Evolutionary conservation across 1,140 invertebrate species (phyloP), one percentile per base, ranked within the genome.

Genomic region (Lasaia peninsularis): DNA sequence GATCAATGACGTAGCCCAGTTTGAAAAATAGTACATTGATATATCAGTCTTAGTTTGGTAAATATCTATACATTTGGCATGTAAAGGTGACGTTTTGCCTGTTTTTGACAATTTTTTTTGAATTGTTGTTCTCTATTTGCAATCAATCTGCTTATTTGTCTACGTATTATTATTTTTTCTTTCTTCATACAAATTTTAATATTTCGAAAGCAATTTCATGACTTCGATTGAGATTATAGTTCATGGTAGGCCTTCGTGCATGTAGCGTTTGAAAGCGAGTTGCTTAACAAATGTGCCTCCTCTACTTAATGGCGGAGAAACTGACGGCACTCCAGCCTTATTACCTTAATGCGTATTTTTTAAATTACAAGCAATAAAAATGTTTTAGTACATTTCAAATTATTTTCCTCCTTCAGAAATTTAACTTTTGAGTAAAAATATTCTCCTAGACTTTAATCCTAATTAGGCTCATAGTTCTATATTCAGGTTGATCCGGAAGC

Each of bases 251-350:
- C 24, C 24, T 28, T 7, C 24, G 4, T 28, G 16, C 37, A 40
- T 18, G 7, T 31, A 32, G 31, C 8, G 49, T 16, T 8, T 32
- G 21, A 10, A 32, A 31, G 49, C 49, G 6, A 51, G 28, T 51
- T 28, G 24, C 24, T 51, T 31, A 24, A 28, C 21, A 51, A 51
- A 51, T 31, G 49, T 16, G 14, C 49, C 21, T 51, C 28, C 28
- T 31, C 21, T 31, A 31, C 49, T 51, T 51, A 32, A 51, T 51
- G 28, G 28, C 14, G 18, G 12, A 51, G 49, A 32, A 51, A 32
- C 49, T 24, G 28, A 51, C 28, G 50, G 50, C 21, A 52, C 50
- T 32, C 40, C 11, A 11, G 16, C 18, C 40, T 44, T 44, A 44
- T 44, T 44, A 44, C 18, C 40, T 44, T 44, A 20, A 44, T 20